Percentiles rank a stretch among this genome's conserved stretches.
Conservation (phyloP, 2,113 vertebrate species). For the Odontophorus gujanensis region DNA sequence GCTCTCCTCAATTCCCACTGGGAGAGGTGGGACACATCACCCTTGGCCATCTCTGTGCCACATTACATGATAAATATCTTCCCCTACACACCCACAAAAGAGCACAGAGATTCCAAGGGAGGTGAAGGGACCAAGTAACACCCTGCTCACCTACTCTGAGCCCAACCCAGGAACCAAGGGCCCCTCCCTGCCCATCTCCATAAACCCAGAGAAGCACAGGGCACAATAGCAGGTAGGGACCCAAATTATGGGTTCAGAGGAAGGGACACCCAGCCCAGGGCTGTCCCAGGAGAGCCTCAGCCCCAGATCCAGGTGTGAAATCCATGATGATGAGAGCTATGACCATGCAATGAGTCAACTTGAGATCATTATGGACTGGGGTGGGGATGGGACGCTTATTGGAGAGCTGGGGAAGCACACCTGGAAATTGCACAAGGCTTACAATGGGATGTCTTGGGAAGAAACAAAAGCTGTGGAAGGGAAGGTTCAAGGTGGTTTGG, state of each 20-base stretch:
- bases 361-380: neutral
- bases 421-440: neutral
- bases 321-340: neutral
- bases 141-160: neutral
- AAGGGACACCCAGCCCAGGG: neutral
- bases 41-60: neutral
- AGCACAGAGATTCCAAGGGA: neutral
- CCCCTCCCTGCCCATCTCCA: neutral
- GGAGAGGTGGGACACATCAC: neutral
- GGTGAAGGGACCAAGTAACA: fast-evolving
- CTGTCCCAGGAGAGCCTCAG: neutral
- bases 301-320: neutral
- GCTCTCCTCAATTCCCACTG: neutral
- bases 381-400: neutral
- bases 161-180: neutral
- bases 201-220: neutral
- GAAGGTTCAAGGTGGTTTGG: neutral
- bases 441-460: neutral
- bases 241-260: neutral
- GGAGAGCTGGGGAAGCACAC: neutral
- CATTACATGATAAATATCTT: neutral
- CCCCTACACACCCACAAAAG: neutral
- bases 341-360: neutral
- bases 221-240: neutral
- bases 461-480: neutral